Percentiles rank a stretch among this genome's conserved stretches.
phyloP scores from a whole-genome alignment of 2,113 vertebrate genomes.

The Laticauda laticaudata region DNA sequence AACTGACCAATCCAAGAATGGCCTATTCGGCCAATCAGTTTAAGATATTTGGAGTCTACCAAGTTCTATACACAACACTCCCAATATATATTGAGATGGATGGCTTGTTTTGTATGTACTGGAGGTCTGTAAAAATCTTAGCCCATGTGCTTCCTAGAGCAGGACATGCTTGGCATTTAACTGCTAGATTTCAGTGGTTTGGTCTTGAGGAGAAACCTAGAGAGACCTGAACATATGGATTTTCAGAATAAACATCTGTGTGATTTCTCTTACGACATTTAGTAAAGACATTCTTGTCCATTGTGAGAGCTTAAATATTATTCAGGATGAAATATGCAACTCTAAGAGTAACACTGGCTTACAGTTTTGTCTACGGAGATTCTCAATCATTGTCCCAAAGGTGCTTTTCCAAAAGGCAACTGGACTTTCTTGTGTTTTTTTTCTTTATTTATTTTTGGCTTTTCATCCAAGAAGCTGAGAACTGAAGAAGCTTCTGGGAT shows the following conservation, averaged over 20 bases:
- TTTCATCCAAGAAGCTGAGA: neutral
- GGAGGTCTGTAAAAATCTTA: neutral
- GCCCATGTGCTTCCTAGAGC: neutral
- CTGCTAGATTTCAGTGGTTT: neutral
- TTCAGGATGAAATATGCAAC: conserved; percentile 35
- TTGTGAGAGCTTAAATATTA: neutral
- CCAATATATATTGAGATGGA: neutral
- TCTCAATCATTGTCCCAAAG: neutral
- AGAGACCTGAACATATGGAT: neutral
- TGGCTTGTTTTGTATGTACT: neutral
- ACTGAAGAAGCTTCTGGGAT: neutral
- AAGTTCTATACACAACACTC: too few species aligned
- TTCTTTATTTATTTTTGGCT: neutral
- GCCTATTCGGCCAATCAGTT: too few species aligned
- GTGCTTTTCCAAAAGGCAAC: neutral
- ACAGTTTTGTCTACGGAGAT: conserved; percentile 3
- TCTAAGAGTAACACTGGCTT: conserved; percentile 32
- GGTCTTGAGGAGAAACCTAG: neutral
- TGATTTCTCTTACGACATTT: neutral
- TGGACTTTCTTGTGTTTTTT: neutral
- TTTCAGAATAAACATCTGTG: neutral
- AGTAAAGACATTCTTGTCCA: neutral
- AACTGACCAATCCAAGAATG: too few species aligned
- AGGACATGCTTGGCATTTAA: neutral
- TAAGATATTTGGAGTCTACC: too few species aligned